Conservation (phyloP, 2,888 invertebrate species). For the Lissonota sp. region DNA sequence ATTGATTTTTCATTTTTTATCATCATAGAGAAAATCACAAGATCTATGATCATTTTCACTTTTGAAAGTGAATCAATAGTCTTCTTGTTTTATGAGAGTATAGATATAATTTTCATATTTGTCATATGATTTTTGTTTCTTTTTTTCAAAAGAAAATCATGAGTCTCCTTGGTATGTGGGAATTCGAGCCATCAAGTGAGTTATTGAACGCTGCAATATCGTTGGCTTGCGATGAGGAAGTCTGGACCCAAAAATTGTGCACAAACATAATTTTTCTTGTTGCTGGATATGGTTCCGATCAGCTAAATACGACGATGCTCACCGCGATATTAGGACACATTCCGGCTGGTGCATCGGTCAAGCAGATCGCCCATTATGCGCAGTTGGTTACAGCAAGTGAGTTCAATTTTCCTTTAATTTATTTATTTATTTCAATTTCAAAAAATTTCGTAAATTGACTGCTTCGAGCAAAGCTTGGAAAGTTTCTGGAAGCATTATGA, state of each 20-base stretch:
- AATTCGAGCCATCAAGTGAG: conserved; percentile 87
- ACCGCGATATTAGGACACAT: conserved; percentile 88
- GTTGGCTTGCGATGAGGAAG: conserved; percentile 86
- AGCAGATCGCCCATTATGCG: conserved; percentile 89
- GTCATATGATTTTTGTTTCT: background rate
- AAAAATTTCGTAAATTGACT: too few relatives aligned
- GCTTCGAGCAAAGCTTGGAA: too few relatives aligned
- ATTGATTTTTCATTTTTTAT: too few relatives aligned
- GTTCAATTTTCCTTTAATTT: conserved; percentile 40
- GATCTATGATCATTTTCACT: too few relatives aligned
- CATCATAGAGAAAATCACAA: too few relatives aligned
- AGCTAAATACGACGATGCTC: conserved; percentile 88
- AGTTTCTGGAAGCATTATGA: too few relatives aligned
- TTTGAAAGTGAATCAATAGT: too few relatives aligned
- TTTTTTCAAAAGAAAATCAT: conserved; percentile 59
- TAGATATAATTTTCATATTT: too few relatives aligned
- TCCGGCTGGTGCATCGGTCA: conserved; percentile 89
- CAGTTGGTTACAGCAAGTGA: conserved; percentile 86
- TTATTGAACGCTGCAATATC: conserved; percentile 82
- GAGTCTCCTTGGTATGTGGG: conserved; percentile 77
- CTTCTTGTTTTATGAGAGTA: too few relatives aligned
- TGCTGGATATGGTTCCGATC: conserved; percentile 86
- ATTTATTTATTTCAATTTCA: too few relatives aligned
- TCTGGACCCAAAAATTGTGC: conserved; percentile 87
- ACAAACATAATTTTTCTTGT: conserved; percentile 88